phyloP scores from a whole-genome alignment of 2,888 invertebrate species.

The Heliconius hortense region DNA sequence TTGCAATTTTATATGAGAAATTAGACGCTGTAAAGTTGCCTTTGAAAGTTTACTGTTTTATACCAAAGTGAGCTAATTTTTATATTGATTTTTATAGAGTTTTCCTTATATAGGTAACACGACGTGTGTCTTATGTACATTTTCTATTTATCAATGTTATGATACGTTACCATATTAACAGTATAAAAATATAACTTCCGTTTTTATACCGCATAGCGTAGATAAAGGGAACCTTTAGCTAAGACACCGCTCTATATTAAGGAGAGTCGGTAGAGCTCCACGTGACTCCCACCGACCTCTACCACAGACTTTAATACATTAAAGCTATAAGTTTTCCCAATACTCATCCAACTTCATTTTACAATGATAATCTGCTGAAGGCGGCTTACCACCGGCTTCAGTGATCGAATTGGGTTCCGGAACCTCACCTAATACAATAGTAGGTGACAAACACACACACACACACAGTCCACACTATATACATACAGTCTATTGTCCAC shows the following conservation, averaged over 20 bases:
- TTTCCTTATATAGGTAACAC: too few species aligned
- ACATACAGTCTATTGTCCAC: not conserved
- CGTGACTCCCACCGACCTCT: too few species aligned
- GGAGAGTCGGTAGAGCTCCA: too few species aligned
- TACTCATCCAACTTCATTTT: not conserved
- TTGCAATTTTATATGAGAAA: not conserved
- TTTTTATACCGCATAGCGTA: too few species aligned
- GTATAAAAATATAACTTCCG: too few species aligned
- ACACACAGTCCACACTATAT: not conserved
- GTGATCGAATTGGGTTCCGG: conserved; percentile 4
- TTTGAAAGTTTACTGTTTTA: not conserved
- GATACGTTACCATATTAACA: too few species aligned
- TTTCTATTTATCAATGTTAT: too few species aligned
- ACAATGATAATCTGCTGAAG: not conserved
- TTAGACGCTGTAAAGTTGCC: not conserved
- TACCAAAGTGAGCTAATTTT: not conserved
- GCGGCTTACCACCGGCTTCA: not conserved
- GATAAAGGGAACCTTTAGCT: too few species aligned
- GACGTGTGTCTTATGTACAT: too few species aligned
- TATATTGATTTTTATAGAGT: too few species aligned
- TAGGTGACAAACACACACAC: not conserved
- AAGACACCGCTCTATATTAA: too few species aligned
- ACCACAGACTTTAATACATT: not conserved
- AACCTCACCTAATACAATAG: not conserved
- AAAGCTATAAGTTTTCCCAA: not conserved